A percentile compares a stretch with the other conserved stretches of the same genome.
phyloP scores from a whole-genome alignment of 2,888 invertebrate species.

The Craniophora ligustri region DNA sequence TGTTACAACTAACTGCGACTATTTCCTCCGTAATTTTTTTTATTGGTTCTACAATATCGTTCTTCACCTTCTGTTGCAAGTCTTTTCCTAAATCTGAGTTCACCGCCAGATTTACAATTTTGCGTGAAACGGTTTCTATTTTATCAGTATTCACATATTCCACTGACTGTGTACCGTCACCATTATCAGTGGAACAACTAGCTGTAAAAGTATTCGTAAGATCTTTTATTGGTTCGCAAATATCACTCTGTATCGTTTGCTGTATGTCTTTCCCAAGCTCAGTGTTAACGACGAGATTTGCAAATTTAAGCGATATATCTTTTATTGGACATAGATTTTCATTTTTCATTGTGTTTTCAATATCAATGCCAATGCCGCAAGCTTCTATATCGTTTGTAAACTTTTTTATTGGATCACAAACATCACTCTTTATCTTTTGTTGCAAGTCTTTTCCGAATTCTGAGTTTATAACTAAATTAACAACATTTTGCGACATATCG shows the following conservation, averaged over 20 bases:
- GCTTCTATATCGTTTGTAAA: neutral
- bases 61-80: conserved; percentile 26
- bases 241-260: neutral
- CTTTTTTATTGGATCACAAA: neutral
- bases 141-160: conserved; percentile 33
- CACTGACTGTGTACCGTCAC: conserved; percentile 34
- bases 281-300: neutral
- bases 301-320: neutral
- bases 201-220: neutral
- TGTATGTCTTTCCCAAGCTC: neutral
- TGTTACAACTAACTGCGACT: conserved; percentile 23
- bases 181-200: neutral
- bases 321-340: neutral
- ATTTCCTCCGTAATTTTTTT: neutral
- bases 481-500: neutral
- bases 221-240: neutral
- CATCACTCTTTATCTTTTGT: neutral
- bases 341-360: neutral
- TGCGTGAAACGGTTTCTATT: conserved; percentile 20
- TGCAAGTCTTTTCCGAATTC: neutral
- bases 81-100: conserved; percentile 20
- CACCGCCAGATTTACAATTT: conserved; percentile 7
- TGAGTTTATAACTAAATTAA: neutral
- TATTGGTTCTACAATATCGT: conserved; percentile 28
- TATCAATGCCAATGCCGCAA: neutral